Percentiles rank a stretch among this genome's conserved stretches.
These are phyloP conservation scores for Illadopsis cleaveri DNA, from an alignment of 2,113 vertebrate species.

Conservation along the genomic window DNA sequence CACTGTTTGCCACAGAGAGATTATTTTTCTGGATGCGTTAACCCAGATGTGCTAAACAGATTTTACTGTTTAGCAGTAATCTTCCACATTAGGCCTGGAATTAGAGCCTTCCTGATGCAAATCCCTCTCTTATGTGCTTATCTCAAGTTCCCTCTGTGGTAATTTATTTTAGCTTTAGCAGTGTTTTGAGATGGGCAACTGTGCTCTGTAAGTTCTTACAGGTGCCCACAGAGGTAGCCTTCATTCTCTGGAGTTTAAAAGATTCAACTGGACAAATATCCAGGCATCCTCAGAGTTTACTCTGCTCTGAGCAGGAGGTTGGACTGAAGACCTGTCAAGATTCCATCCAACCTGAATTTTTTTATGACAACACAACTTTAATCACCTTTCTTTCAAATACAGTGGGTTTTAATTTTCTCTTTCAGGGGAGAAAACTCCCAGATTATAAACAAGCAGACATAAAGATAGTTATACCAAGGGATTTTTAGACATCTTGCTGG, in stretches of 20 bases:
- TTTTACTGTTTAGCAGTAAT: too few relatives aligned
- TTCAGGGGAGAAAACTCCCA: accelerated
- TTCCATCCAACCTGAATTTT: not conserved
- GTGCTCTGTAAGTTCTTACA: not conserved
- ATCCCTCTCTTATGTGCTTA: not conserved
- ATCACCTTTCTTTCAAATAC: not conserved
- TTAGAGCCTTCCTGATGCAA: not conserved
- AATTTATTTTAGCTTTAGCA: not conserved
- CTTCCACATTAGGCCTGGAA: too few relatives aligned
- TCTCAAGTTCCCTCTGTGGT: not conserved
- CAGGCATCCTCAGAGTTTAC: not conserved
- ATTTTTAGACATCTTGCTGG: not conserved
- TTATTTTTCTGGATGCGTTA: not conserved
- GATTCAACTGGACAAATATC: not conserved
- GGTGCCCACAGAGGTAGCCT: not conserved
- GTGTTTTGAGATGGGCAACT: not conserved
- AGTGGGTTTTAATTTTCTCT: not conserved
- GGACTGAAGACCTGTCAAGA: not conserved
- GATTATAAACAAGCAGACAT: not conserved
- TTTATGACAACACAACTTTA: not conserved
- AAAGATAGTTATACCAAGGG: not conserved
- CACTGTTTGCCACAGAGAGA: not conserved
- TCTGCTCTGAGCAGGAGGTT: not conserved
- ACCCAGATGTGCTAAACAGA: not conserved
- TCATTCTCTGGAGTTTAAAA: not conserved